Conservation (phyloP, 1,140 invertebrate species). For the Formica exsecta region DNA sequence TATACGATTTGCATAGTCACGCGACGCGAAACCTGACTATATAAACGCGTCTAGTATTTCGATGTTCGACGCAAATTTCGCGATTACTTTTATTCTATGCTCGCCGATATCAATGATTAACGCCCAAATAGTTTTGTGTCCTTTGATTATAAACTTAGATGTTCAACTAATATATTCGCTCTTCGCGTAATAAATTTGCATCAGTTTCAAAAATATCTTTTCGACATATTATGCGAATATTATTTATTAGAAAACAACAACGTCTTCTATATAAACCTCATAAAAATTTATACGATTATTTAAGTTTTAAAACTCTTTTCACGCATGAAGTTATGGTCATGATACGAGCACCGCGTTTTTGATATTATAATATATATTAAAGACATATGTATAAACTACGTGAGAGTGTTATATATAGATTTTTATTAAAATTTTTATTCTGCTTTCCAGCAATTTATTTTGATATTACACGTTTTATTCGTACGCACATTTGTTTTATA, state of each 20-base stretch:
- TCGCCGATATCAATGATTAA: neutral
- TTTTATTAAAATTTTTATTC: constrained; percentile 2
- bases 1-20: constrained; percentile 69
- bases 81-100: constrained; percentile 34
- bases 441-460: neutral
- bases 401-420: neutral
- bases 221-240: neutral
- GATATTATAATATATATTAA: neutral
- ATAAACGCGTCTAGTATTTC: constrained; percentile 45
- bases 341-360: neutral
- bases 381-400: too few species aligned
- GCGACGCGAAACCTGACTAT: constrained; percentile 35
- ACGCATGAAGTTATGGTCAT: neutral
- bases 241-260: neutral
- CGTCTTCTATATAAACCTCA: neutral
- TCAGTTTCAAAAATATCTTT: neutral
- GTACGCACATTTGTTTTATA: neutral
- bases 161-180: neutral
- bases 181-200: neutral
- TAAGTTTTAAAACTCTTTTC: neutral
- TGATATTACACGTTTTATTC: neutral
- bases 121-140: neutral
- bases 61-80: constrained; percentile 39
- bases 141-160: neutral
- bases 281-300: neutral